A percentile compares a stretch with the other conserved stretches of the same genome.
phyloP scores from a whole-genome alignment of 2,113 vertebrate species.

The Petroica traversi region DNA sequence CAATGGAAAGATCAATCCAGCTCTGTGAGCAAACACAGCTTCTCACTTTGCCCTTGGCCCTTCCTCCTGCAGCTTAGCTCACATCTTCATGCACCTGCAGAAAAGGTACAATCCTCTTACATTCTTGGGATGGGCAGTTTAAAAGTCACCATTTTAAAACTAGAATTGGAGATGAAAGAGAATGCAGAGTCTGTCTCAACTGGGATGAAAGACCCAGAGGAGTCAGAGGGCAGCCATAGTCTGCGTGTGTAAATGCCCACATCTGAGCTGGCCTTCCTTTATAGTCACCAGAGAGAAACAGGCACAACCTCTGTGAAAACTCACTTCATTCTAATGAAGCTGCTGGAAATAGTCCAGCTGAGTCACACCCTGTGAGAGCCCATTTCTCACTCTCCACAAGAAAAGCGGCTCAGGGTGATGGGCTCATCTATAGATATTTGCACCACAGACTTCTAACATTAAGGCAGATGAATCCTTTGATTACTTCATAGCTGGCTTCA shows the following conservation, averaged over 20 bases:
- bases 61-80: not conserved
- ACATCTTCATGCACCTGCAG: not conserved
- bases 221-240: not conserved
- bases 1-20: not conserved
- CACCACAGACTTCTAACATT: not conserved
- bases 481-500: not conserved
- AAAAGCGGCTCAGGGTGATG: not conserved
- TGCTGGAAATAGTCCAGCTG: not conserved
- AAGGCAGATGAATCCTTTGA: conserved; percentile 27
- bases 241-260: not conserved
- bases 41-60: not conserved
- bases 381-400: not conserved
- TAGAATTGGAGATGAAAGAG: not conserved
- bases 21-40: not conserved
- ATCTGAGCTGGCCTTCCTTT: not conserved
- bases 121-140: not conserved
- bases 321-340: not conserved
- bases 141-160: not conserved
- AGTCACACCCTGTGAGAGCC: not conserved
- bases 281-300: not conserved
- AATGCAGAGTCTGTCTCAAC: not conserved
- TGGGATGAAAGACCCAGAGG: not conserved
- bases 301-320: not conserved
- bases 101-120: not conserved
- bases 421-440: not conserved